Evolutionary conservation across 1,140 invertebrate genomes (phyloP), one percentile per base, ranked within the genome.

Genomic region (Drosophila virilis): DNA sequence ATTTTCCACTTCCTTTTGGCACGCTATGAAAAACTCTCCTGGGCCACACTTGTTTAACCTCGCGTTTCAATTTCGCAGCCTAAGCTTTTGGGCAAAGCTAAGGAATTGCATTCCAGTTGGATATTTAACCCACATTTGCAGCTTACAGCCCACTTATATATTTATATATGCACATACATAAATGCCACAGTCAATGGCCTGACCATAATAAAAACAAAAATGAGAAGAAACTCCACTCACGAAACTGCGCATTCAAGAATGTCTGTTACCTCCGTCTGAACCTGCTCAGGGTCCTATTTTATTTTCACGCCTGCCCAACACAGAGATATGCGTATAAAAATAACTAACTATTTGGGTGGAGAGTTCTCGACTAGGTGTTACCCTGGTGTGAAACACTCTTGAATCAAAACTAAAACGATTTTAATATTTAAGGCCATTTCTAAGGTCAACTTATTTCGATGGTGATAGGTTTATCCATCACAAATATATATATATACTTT

Each of bases 241-340:
- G 54, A 28, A 54, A 50, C 43, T 55, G 50, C 48, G 33, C 60
- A 46, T 51, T 52, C 54, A 52, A 62, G 58, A 69, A 69, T 37
- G 58, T 60, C 55, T 52, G 17, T 17, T 7, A 50, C 10, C 42
- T 50, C 15, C 9, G 32, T 15, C 37, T n/a, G 22, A 8, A 32
- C 28, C 22, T 28, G 22, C 0, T 12, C 60, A 33, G 6, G 28
- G 43, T 43, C 28, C n/a, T 37, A 67, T 51, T 59, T 51, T 45
- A 13, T 54, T 78, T 82, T 82, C 72, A 79, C 74, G 77, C 81
- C 74, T 75, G 68, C 76, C 60, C 48, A 33, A 51, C 33, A 54
- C 43, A 51, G 37, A 40, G 42, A 35, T 54, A 61, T 55, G 51
- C 33, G 45, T 50, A 66, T 42, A 66, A 66, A 65, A 72, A 65